Base-by-base conservation (phyloP, 2,113 vertebrate species). In the Sitta europaea region DNA sequence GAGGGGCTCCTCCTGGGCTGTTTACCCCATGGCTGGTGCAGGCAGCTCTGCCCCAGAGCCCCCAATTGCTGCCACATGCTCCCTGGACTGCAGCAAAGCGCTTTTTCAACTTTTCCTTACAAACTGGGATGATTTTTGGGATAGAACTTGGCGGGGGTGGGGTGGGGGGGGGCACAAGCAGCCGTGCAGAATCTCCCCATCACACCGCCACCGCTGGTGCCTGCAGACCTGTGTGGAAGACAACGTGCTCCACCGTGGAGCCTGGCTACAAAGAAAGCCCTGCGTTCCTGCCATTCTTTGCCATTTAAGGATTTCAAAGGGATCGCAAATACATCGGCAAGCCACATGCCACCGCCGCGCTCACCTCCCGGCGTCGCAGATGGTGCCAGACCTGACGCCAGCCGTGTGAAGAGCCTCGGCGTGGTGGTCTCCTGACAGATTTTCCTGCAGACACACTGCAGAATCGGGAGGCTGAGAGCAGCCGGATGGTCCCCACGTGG, bases 301-400 rank as follows among this genome's bases (percentile, higher is more conserved):
- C 93, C 77, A 38, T 87, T 63, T 72, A 91, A 92, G 82, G 74
- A 33, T 72, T 82, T 82, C 63, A 65, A 57, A 72, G 0, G 0
- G 51, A 63, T 29, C 55, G 81, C 61, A 82, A 59, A 85, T 24
- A 40, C 6, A 2, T 43, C 0, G 2, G 78, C 40, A 67, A 88
- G 14, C 7, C 74, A 58, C 2, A 11, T 0, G 4, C 9, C 63
- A 59, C 40, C 0, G 2, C 51, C 22, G 4, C 0, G 8, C 65
- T 76, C 25, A 11, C 65, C 76, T 91, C 63, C 38, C 40, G 25
- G 67, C 4, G 0, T 15, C 6, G 6, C 71, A 82, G 88, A 82
- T 10, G 11, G 71, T 85, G 82, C 75, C 91, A 92, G 90, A 59
- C 66, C 90, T 54, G 92, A 79, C 2, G 28, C 27, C 51, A 28